Percentiles rank a stretch among this genome's conserved stretches.
Evolutionary conservation across 2,888 invertebrate genomes (phyloP).

Genomic region (Orchesella flavescens): DNA sequence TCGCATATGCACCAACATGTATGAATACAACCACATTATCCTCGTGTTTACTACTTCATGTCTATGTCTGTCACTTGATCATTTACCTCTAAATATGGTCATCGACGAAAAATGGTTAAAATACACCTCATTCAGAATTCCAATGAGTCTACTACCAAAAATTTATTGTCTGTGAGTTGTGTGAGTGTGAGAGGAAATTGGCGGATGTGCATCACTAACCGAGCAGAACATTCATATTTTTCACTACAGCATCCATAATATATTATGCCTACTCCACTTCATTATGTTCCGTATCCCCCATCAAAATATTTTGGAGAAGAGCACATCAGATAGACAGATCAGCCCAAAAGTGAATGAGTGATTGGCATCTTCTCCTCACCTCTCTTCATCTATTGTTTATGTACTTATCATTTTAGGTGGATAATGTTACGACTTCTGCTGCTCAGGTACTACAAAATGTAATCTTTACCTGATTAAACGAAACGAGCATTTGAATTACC

Average conservation of each 20-base stretch:
- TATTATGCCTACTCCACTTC: background rate
- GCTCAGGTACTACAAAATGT: background rate
- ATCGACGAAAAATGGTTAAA: constrained; percentile 30
- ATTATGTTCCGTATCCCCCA: background rate
- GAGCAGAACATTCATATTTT: background rate
- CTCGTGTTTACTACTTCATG: constrained; percentile 20
- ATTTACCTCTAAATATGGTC: constrained; percentile 36
- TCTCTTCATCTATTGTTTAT: background rate
- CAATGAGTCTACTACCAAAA: constrained; percentile 9
- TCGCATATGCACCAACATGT: background rate
- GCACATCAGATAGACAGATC: background rate
- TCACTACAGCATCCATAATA: background rate
- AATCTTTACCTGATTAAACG: background rate
- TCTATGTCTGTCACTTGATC: constrained; percentile 35
- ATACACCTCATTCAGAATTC: constrained; percentile 23
- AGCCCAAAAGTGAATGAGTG: constrained; percentile 21
- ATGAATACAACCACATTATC: background rate
- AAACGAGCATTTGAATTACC: background rate
- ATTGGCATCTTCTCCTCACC: constrained; percentile 19
- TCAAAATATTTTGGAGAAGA: constrained; percentile 14
- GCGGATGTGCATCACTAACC: constrained; percentile 15
- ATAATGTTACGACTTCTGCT: background rate
- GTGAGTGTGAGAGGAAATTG: constrained; percentile 38
- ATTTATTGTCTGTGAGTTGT: no score
- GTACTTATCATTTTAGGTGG: background rate